Evolutionary conservation across 2,888 invertebrate species (phyloP).

Genomic region (Perizoma affinitatum): DNA sequence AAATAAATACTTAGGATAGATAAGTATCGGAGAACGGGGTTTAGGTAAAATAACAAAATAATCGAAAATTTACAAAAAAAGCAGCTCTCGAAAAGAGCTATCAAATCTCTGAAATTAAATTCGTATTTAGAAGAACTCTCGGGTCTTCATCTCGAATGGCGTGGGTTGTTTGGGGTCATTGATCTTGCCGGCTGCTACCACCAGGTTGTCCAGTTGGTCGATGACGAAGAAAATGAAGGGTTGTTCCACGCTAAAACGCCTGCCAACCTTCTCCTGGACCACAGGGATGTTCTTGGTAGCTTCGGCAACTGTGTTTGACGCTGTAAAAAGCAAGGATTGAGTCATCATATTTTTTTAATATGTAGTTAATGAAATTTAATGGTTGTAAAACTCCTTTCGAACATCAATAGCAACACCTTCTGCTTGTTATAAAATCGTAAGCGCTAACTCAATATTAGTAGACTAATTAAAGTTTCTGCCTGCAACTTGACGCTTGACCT

Average conservation of each 20-base stretch:
- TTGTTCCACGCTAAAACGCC: constrained; percentile 81
- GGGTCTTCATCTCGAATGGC: constrained; percentile 54
- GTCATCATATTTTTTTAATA: background rate
- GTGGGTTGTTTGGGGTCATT: constrained; percentile 73
- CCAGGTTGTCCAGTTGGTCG: constrained; percentile 82
- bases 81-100: constrained; percentile 9
- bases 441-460: too few species aligned
- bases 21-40: constrained; percentile 41
- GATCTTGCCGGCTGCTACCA: constrained; percentile 85
- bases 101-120: background rate
- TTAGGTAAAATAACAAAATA: constrained; percentile 26
- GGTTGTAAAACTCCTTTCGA: background rate
- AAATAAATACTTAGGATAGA: constrained; percentile 35
- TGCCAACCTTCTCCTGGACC: constrained; percentile 49
- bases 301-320: constrained; percentile 48
- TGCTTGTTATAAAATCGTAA: too few species aligned
- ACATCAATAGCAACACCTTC: background rate
- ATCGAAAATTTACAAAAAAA: constrained; percentile 25
- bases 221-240: constrained; percentile 87
- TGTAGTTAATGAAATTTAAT: background rate
- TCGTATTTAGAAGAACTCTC: constrained; percentile 27
- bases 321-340: constrained; percentile 43
- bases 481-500: too few species aligned
- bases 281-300: constrained; percentile 65
- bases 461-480: too few species aligned